Evolutionary conservation across 2,113 vertebrate genomes (phyloP), one percentile per base, ranked within the genome.

Genomic region (Suncus etruscus): DNA sequence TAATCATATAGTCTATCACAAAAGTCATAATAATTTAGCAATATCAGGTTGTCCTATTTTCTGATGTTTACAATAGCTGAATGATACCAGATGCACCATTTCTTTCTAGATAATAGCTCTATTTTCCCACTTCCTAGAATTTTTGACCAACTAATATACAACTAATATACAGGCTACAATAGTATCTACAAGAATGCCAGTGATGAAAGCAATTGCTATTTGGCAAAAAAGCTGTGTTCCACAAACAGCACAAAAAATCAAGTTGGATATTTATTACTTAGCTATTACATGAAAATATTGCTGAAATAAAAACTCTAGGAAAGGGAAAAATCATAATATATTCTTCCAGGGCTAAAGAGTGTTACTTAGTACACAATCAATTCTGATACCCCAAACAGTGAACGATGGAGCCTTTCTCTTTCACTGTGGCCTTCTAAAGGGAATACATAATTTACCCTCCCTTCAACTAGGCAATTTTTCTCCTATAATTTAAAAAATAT

Each of bases 221-320:
- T 97, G 94, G 97, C 96, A 96, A 95, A 89, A 95, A 95, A 94
- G 87, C 97, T 96, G 87, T 83, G 31, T 69, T 95, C 94, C 73
- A 94, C 89, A 91, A 95, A 96, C 94, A 95, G 89, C 92, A 86
- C 70, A 89, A 91, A 96, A 96, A 96, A 96, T 91, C 97, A 94
- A 15, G 85, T 79, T 81, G 72, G 76, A 94, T 97, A 97, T 97
- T 98, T 98, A 98, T 96, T 97, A 95, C 95, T 94, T 94, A 75
- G 91, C 95, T 86, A 95, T 97, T 97, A 97, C 77, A 94, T 90
- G 95, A 97, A 98, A 98, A 98, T 97, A 98, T 96, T 97, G 96
- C 95, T 95, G 97, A 97, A 96, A 98, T 98, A 97, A 98, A 98
- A 97, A 91, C 90, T 91, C 92, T 91, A 92, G 63, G 95, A 96